A percentile compares a stretch with the other conserved stretches of the same genome.
Evolutionary conservation across 2,113 vertebrate genomes (phyloP).

Genomic region (Lamprotornis superbus): DNA sequence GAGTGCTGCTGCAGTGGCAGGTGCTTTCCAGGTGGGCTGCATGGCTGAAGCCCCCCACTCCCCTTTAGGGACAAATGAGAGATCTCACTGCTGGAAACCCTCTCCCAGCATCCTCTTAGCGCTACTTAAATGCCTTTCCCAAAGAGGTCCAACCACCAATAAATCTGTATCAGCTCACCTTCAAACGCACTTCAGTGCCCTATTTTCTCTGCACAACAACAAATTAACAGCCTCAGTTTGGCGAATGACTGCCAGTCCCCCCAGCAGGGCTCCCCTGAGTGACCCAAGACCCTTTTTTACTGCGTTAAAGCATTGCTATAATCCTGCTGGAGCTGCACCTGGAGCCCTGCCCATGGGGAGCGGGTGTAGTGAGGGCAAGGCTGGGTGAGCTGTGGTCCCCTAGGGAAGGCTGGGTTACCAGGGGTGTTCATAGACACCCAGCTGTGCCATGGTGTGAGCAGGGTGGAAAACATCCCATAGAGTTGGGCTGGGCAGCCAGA

Average conservation of each 20-base stretch:
- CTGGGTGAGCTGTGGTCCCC: not conserved
- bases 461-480: not conserved
- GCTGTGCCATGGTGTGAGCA: not conserved
- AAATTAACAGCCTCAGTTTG: not conserved
- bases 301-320: rapidly evolving
- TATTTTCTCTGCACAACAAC: slow-evolving; percentile 10
- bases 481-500: not conserved
- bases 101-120: not conserved
- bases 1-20: not conserved
- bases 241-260: not conserved
- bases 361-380: not conserved
- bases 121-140: not conserved
- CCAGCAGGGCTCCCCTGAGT: not conserved
- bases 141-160: not conserved
- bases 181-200: not conserved
- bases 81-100: not conserved
- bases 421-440: not conserved
- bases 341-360: not conserved
- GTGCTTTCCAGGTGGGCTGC: not conserved
- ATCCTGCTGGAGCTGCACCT: rapidly evolving
- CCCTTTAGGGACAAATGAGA: not conserved
- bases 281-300: not conserved
- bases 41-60: not conserved
- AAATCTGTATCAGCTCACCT: slow-evolving; percentile 21
- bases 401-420: rapidly evolving